Evolutionary conservation across 2,113 vertebrate genomes (phyloP).

Genomic region (Hyperoodon ampullatus): DNA sequence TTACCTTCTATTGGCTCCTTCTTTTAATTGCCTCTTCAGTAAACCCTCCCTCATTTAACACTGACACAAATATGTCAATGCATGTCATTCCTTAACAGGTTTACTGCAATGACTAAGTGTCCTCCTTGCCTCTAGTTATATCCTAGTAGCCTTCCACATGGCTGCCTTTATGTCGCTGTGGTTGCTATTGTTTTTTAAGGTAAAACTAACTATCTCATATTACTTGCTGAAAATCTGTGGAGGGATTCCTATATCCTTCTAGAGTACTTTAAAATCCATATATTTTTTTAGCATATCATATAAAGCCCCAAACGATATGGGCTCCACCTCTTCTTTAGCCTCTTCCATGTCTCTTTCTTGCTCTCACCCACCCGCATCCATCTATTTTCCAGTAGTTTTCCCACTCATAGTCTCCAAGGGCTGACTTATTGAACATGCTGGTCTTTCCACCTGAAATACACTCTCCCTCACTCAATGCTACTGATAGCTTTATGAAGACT

Average conservation of each 20-base stretch:
- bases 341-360: background rate
- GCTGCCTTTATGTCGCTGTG: background rate
- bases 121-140: background rate
- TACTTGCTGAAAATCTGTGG: background rate
- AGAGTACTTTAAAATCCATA: background rate
- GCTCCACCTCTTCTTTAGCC: background rate
- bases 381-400: background rate
- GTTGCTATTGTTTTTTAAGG: background rate
- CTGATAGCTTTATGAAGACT: background rate
- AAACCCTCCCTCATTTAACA: background rate
- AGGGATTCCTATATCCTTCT: background rate
- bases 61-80: background rate
- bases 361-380: background rate
- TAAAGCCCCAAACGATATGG: background rate
- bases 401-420: background rate
- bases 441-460: background rate
- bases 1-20: background rate
- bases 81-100: background rate
- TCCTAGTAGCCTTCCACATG: background rate
- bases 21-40: conserved; percentile 3
- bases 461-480: background rate
- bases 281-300: background rate
- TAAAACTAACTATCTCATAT: background rate
- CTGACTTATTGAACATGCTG: background rate
- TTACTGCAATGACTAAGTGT: background rate